phyloP scores from a whole-genome alignment of 1,140 invertebrate species.

The Platyura marginata region DNA sequence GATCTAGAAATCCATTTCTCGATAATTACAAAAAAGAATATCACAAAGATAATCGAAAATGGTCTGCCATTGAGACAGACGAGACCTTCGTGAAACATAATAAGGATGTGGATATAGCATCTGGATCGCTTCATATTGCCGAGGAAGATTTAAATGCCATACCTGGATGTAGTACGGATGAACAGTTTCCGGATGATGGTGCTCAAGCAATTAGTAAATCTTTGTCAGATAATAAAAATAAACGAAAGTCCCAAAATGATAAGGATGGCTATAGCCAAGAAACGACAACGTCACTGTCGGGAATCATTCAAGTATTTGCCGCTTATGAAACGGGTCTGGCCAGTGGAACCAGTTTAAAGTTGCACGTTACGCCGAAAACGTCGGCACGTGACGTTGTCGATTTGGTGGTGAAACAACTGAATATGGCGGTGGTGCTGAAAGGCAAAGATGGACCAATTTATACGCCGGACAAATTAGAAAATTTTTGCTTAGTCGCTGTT shows the following conservation, averaged over 20 bases:
- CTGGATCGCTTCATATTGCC: slow-evolving; percentile 1
- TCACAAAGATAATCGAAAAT: background rate
- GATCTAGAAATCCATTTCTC: background rate
- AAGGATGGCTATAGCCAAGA: background rate
- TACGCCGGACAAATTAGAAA: slow-evolving; percentile 51
- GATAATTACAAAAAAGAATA: background rate
- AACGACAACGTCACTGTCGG: slow-evolving; percentile 16
- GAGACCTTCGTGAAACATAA: slow-evolving; percentile 12
- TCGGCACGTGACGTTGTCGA: slow-evolving; percentile 86
- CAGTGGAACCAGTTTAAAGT: slow-evolving; percentile 75
- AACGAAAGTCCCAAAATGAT: background rate
- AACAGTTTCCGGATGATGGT: slow-evolving; percentile 4
- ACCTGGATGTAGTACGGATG: slow-evolving; percentile 3
- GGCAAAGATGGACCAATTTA: slow-evolving; percentile 61
- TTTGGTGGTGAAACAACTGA: slow-evolving; percentile 82
- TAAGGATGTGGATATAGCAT: slow-evolving; percentile 7
- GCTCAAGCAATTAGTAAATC: background rate
- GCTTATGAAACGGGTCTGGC: slow-evolving; percentile 89
- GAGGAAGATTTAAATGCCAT: background rate
- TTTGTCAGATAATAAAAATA: background rate
- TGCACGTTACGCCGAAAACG: slow-evolving; percentile 79
- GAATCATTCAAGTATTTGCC: slow-evolving; percentile 72
- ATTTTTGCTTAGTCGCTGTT: slow-evolving; percentile 87
- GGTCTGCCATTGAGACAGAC: slow-evolving; percentile 18
- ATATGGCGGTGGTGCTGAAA: slow-evolving; percentile 77